Conservation (phyloP, 1,140 invertebrate species). For the Sminthurides bifidus region DNA sequence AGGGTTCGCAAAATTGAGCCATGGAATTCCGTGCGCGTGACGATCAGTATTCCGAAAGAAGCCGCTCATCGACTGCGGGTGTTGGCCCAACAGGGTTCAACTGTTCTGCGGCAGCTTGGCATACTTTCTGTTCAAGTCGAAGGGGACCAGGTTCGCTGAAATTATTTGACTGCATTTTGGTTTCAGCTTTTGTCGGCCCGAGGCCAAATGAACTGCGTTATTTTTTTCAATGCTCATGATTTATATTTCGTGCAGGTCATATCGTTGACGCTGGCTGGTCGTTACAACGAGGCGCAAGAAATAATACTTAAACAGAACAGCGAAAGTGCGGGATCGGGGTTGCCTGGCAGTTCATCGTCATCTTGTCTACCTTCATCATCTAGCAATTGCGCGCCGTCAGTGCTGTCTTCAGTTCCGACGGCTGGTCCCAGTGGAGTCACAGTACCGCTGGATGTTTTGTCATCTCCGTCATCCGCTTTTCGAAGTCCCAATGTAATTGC, state of each 20-base stretch:
- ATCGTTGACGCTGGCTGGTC: slow-evolving; percentile 68
- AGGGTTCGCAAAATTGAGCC: slow-evolving; percentile 80
- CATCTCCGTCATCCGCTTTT: slow-evolving; percentile 40
- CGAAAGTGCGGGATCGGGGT: slow-evolving; percentile 30
- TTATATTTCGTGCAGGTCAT: slow-evolving; percentile 46
- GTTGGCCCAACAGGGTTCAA: slow-evolving; percentile 71
- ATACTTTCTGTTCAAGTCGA: slow-evolving; percentile 92
- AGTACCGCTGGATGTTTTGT: slow-evolving; percentile 21
- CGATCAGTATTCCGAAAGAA: slow-evolving; percentile 88
- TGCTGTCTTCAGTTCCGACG: slow-evolving; percentile 4
- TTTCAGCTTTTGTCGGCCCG: not conserved
- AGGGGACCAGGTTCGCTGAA: slow-evolving; percentile 65
- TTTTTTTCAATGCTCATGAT: not conserved
- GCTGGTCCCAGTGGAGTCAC: slow-evolving; percentile 28
- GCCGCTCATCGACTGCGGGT: slow-evolving; percentile 78
- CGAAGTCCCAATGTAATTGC: slow-evolving; percentile 56
- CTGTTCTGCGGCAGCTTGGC: slow-evolving; percentile 73
- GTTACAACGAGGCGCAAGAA: slow-evolving; percentile 56
- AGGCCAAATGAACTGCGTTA: too few relatives aligned
- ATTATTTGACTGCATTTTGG: not conserved
- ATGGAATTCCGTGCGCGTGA: slow-evolving; percentile 95
- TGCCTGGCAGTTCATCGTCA: slow-evolving; percentile 30
- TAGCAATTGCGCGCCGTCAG: not conserved
- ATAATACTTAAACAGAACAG: slow-evolving; percentile 50
- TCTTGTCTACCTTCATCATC: slow-evolving; percentile 3